Conservation (phyloP, 2,888 invertebrate genomes). For the Plebejus melissa region DNA sequence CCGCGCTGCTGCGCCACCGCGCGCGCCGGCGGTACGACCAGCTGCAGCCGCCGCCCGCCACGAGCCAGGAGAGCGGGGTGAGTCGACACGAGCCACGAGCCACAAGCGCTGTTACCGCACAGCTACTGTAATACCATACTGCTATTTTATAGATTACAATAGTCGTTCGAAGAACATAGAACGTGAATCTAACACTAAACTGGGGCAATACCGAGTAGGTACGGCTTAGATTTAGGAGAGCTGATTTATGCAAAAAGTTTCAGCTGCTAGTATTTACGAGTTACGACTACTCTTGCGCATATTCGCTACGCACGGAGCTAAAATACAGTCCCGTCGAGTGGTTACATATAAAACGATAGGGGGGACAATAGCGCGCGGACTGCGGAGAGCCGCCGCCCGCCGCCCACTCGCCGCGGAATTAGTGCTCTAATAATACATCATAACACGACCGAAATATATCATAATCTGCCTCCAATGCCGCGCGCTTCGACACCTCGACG, state of each 20-base stretch:
- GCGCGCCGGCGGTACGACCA: conserved; percentile 67
- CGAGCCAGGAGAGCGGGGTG: conserved; percentile 77
- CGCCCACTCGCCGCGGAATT: conserved; percentile 30
- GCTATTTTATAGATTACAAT: neutral
- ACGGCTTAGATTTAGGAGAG: neutral
- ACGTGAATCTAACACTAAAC: neutral
- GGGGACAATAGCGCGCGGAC: neutral
- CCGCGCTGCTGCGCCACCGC: conserved; percentile 73
- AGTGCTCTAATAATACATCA: conserved; percentile 31
- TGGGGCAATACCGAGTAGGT: neutral
- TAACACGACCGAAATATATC: conserved; percentile 29
- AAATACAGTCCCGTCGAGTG: conserved; percentile 5
- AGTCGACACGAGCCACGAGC: conserved; percentile 44
- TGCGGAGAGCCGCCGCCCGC: conserved; percentile 22
- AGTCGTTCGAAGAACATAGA: neutral
- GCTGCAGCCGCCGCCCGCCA: conserved; percentile 62
- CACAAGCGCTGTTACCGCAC: neutral
- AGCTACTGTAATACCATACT: neutral
- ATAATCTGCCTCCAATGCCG: conserved; percentile 29
- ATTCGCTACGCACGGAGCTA: neutral
- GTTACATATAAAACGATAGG: neutral
- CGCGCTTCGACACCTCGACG: conserved; percentile 14
- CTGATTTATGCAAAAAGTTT: neutral
- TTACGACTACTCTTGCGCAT: neutral
- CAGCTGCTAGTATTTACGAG: neutral